Base-by-base conservation (phyloP, 2,888 invertebrate genomes). In the Xiphydria camelus region DNA sequence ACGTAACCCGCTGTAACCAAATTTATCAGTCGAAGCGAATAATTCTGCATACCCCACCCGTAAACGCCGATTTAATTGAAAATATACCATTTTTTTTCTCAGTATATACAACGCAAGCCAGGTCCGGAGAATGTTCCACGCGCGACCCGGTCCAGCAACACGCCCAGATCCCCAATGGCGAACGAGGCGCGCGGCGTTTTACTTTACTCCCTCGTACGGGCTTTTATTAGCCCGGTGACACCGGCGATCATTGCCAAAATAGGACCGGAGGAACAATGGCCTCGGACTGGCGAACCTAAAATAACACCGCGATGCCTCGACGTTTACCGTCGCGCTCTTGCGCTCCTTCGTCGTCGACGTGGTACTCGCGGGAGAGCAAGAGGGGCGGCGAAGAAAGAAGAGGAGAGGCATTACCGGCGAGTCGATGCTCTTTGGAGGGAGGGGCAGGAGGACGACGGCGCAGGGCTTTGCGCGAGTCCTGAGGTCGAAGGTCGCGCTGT, bases 221-320 rank as follows among this genome's bases (percentile, higher is more conserved):
- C 62, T 63, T 62, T 63, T 63, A 63, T 62, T 62, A 63, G 63
- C 56, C 45, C 51, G 52, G 56, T 61, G 55, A 63, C 61, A 61
- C 54, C 62, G 59, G 62, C 61, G 59, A 65, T 66, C 64, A 61
- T 55, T 59, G 65, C 67, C 63, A 67, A 67, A 67, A 61, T 66
- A 62, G 66, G 65, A 61, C 59, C 62, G 67, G 54, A 47, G 52
- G 57, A 65, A 67, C 66, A 65, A 68, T 67, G 61, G 15, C 33
- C 10, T n/a, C n/a, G n/a, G n/a, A n/a, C n/a, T 18, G 37, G 36
- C 26, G 42, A 26, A 49, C 51, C 55, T 39, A 53, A 53, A 55
- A 55, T 55, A 53, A 47, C 48, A n/a, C 46, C 47, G 12, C 12
- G 12, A 29, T 12, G 12, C 29, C 14, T 41, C 23, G n/a, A n/a